Evolutionary conservation across 2,113 vertebrate species (phyloP).

Genomic region (Leptodactylus fuscus): DNA sequence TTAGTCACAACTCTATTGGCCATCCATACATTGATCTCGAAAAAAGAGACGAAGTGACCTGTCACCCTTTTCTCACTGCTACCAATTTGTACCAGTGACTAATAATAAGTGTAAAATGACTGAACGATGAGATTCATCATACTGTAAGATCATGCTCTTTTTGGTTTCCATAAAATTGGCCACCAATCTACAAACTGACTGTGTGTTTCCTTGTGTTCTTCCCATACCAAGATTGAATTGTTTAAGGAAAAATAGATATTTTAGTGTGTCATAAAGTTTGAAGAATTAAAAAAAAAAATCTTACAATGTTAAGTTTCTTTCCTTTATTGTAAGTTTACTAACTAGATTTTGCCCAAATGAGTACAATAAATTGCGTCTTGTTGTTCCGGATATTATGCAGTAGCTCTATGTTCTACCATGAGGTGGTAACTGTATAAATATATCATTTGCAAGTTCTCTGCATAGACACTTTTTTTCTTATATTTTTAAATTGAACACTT

Average conservation of each 20-base stretch:
- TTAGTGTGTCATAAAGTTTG: not conserved
- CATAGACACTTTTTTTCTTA: slow-evolving; percentile 78
- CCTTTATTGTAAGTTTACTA: not conserved
- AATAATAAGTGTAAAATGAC: not conserved
- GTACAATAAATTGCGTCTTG: not conserved
- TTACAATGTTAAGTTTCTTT: not conserved
- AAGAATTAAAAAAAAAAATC: not conserved
- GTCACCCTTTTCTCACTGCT: too few species aligned
- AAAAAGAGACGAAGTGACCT: too few species aligned
- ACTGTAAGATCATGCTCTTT: too few species aligned
- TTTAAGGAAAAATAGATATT: not conserved
- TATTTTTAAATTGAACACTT: slow-evolving; percentile 94
- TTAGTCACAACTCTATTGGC: too few species aligned
- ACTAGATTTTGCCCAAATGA: not conserved
- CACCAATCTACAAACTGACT: not conserved
- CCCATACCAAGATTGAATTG: not conserved
- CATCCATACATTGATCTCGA: too few species aligned
- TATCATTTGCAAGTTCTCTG: slow-evolving; percentile 62
- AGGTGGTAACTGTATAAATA: slow-evolving; percentile 66
- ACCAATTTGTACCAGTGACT: not conserved
- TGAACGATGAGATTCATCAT: not conserved
- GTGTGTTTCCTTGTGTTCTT: not conserved
- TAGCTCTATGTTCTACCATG: slow-evolving; percentile 75
- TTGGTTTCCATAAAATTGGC: too few species aligned
- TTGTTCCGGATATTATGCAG: slow-evolving; percentile 70